These are phyloP conservation scores for Pachymerium ferrugineum DNA, from an alignment of 2,888 invertebrate genomes.

Conservation along the genomic window DNA sequence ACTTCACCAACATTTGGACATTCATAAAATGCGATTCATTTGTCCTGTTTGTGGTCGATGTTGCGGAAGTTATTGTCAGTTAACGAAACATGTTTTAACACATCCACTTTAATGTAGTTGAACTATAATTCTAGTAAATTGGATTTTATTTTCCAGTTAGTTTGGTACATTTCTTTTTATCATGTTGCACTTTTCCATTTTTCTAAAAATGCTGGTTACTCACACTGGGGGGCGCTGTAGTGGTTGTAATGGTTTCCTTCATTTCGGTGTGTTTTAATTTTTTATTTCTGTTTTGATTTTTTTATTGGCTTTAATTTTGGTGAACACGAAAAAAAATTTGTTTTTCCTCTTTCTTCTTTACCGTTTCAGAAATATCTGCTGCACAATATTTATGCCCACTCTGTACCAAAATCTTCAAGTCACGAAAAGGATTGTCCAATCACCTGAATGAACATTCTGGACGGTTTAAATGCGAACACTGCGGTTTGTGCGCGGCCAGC, in stretches of 20 bases:
- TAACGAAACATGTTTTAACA: slow-evolving; percentile 15
- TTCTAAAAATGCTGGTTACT: too few species aligned
- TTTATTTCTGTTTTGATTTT: background rate
- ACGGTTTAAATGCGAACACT: slow-evolving; percentile 27
- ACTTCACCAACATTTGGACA: slow-evolving; percentile 19
- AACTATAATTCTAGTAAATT: too few species aligned
- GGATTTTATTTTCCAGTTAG: too few species aligned
- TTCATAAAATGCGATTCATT: slow-evolving; percentile 19
- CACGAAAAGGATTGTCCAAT: slow-evolving; percentile 28
- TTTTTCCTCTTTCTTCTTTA: background rate
- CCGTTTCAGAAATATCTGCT: background rate
- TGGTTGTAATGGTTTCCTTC: too few species aligned
- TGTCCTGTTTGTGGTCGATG: slow-evolving; percentile 28
- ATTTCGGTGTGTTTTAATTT: too few species aligned
- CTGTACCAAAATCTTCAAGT: slow-evolving; percentile 28
- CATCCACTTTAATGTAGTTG: slow-evolving; percentile 4
- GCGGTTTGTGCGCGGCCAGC: slow-evolving; percentile 23
- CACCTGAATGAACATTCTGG: slow-evolving; percentile 30
- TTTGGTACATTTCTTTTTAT: too few species aligned
- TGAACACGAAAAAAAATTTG: background rate
- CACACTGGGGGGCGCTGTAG: too few species aligned
- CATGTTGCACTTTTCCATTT: too few species aligned
- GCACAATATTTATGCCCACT: slow-evolving; percentile 7
- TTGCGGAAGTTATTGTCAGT: slow-evolving; percentile 23
- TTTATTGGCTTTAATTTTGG: too few species aligned